phyloP scores from a whole-genome alignment of 2,797 vertebrate genomes.

The Saxicola maurus region DNA sequence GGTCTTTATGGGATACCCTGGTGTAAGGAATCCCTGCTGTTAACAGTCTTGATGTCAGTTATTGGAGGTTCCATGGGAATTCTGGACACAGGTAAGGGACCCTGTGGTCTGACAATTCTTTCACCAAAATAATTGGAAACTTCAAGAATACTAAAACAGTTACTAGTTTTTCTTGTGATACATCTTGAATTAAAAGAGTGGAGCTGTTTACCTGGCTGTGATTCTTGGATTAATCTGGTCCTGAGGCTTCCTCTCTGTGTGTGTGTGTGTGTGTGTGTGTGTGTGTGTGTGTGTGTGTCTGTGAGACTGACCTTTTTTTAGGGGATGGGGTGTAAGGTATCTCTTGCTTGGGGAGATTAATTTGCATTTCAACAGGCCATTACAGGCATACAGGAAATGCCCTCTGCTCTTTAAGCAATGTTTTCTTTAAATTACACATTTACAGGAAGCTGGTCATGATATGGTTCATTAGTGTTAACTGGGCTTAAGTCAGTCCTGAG shows the following conservation, averaged over 20 bases:
- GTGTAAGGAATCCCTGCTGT: conserved; percentile 68
- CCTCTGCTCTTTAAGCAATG: not conserved
- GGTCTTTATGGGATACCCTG: conserved; percentile 86
- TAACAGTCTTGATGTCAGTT: conserved; percentile 77
- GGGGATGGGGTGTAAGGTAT: accelerated
- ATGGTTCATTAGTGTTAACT: not conserved
- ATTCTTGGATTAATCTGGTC: not conserved
- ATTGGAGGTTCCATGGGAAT: conserved; percentile 86
- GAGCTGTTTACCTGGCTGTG: not conserved
- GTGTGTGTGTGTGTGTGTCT: too few relatives aligned
- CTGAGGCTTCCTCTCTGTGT: not conserved
- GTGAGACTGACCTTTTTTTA: too few relatives aligned
- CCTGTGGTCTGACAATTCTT: not conserved
- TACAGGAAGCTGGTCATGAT: not conserved
- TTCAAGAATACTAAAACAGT: not conserved
- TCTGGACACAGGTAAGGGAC: conserved; percentile 86
- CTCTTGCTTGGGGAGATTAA: not conserved
- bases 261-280: not conserved
- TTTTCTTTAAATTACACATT: not conserved
- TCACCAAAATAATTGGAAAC: not conserved
- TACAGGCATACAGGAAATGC: not conserved
- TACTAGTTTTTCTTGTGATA: not conserved
- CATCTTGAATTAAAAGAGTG: not conserved
- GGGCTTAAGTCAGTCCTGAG: not conserved
- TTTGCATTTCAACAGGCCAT: not conserved